Base-by-base conservation (phyloP, 2,888 invertebrate species). In the Amphipoea lucens region DNA sequence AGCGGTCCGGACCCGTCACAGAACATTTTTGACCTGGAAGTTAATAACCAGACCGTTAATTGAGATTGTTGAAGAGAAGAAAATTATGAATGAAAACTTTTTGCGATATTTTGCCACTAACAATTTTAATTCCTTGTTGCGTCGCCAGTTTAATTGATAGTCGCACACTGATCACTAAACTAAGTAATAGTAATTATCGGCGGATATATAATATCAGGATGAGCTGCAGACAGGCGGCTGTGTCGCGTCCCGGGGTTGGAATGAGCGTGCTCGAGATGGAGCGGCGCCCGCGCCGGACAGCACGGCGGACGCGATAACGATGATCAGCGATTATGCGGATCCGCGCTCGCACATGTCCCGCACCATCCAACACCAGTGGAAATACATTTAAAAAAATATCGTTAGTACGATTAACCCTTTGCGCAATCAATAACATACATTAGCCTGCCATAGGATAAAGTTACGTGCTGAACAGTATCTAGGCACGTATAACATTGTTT, bases 301-400 rank as follows among this genome's bases (percentile, higher is more conserved):
- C 90, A 91, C 92, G 92, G 91, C 95, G 94, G 95, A 95, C 95
- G 94, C 92, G 96, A 96, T 96, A 96, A 95, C 94, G 90, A 84
- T 93, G 94, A 96, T 95, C 95, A 91, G 84, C 93, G 96, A 96
- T 96, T 95, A 96, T 95, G 90, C 89, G 92, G 92, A 94, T 93
- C 94, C 92, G 90, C 90, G 83, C 87, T 82, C 85, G 87, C 91
- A 90, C 91, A 90, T 90, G 91, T 90, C 88, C 90, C 88, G 85
- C 86, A 86, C 85, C 83, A 84, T 84, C 80, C 86, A 85, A 76
- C 81, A 88, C 48, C 70, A 84, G 82, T 88, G 87, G 82, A 87
- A 89, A 85, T 70, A 86, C 75, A 86, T 87, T 83, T 67, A 73
- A 89, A 84, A 85, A 83, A 82, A 71, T 79, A 83, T 81, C 76